These are phyloP conservation scores for Uloborus diversus DNA, from an alignment of 1,140 invertebrate species.

Conservation along the genomic window DNA sequence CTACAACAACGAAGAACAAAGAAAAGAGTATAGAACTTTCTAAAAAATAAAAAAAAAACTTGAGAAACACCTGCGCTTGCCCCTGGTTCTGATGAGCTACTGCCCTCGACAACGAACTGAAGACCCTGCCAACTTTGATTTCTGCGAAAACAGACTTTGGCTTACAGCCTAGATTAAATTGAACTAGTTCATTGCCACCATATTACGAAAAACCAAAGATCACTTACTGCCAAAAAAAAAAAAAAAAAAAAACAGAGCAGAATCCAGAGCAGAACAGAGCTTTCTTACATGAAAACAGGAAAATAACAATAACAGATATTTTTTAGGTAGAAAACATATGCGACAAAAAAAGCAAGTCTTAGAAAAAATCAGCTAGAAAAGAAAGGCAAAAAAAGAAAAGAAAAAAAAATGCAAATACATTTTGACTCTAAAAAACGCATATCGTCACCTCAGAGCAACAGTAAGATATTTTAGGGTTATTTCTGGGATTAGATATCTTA, in stretches of 20 bases:
- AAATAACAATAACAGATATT: too few species aligned
- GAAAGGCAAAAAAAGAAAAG: too few species aligned
- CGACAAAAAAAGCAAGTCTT: too few species aligned
- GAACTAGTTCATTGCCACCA: constrained; percentile 7
- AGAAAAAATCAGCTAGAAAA: too few species aligned
- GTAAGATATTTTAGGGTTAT: too few species aligned
- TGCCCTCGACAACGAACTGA: constrained; percentile 17
- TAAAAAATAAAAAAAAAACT: neutral
- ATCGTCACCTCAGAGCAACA: too few species aligned
- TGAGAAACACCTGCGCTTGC: constrained; percentile 28
- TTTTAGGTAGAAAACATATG: too few species aligned
- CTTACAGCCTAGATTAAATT: neutral
- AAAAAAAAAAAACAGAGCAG: constrained; percentile 9
- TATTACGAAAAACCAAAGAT: neutral
- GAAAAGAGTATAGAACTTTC: neutral
- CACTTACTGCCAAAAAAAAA: constrained; percentile 11
- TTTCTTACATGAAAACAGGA: neutral
- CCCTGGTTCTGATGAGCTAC: constrained; percentile 1
- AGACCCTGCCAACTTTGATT: neutral
- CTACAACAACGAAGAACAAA: too few species aligned
- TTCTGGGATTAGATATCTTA: too few species aligned
- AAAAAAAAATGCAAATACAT: too few species aligned
- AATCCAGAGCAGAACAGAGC: neutral
- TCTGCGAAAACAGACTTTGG: neutral
- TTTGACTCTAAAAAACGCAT: too few species aligned